Conservation (phyloP, 2,113 vertebrate genomes). For the Mixornis gularis region DNA sequence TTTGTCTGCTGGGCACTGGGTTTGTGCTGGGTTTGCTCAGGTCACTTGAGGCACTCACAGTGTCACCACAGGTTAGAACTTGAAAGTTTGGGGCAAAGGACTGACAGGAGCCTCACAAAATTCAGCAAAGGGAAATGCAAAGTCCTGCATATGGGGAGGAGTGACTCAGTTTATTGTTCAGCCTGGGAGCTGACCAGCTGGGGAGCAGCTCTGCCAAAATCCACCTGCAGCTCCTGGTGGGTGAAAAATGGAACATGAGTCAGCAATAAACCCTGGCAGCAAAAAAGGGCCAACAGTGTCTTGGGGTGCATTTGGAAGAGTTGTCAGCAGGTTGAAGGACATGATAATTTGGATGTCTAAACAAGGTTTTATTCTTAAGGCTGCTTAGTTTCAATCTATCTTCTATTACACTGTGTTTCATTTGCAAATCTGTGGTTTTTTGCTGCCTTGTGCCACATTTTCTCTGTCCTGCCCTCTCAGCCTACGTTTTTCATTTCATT, state of each 20-base stretch:
- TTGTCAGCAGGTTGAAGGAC: neutral
- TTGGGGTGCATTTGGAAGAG: neutral
- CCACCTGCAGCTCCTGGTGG: neutral
- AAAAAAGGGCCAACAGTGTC: neutral
- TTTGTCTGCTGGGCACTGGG: too few relatives aligned
- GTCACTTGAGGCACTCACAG: too few relatives aligned
- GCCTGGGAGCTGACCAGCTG: neutral
- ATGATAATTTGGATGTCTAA: neutral
- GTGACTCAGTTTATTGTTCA: rapidly evolving
- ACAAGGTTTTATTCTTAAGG: neutral
- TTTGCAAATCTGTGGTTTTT: neutral
- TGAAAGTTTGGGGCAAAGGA: rapidly evolving
- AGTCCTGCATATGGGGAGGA: rapidly evolving
- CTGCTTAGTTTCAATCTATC: neutral
- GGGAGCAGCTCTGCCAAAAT: neutral
- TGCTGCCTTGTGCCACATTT: neutral
- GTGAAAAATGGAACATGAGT: neutral
- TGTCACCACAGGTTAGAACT: neutral
- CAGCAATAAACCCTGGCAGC: neutral
- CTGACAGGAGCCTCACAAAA: rapidly evolving
- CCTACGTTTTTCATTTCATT: neutral
- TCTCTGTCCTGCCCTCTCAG: neutral
- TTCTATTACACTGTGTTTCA: neutral
- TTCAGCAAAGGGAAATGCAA: neutral
- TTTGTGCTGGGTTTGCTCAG: neutral